These are phyloP conservation scores for Crenichthys baileyi DNA, from an alignment of 2,797 vertebrate species.

Conservation along the genomic window DNA sequence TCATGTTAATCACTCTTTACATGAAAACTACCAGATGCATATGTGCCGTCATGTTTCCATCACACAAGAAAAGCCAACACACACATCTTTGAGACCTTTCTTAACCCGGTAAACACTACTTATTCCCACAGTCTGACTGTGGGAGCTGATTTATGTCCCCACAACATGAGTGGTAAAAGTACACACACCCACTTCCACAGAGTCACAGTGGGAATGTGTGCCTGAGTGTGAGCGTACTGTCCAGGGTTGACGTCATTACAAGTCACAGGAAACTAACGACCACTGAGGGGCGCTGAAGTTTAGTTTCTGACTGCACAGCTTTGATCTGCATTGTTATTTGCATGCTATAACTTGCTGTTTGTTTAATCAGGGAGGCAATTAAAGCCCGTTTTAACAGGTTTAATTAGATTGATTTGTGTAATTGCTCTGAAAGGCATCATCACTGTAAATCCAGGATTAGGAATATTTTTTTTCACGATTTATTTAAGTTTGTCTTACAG, in stretches of 20 bases:
- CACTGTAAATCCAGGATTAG: constrained; percentile 71
- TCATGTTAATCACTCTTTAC: constrained; percentile 9
- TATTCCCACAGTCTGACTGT: neutral
- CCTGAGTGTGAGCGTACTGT: neutral
- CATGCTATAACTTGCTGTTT: constrained; percentile 76
- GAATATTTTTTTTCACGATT: constrained; percentile 37
- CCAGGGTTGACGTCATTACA: constrained; percentile 70
- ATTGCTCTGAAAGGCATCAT: constrained; percentile 76
- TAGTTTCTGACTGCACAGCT: constrained; percentile 42
- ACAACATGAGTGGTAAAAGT: constrained; percentile 12
- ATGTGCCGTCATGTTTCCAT: neutral
- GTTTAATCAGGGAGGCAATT: constrained; percentile 78
- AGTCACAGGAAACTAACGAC: constrained; percentile 5
- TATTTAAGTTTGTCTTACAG: constrained; percentile 54
- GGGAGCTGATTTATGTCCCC: constrained; percentile 4
- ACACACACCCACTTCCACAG: constrained; percentile 3
- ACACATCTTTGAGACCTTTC: neutral
- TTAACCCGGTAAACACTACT: constrained; percentile 9
- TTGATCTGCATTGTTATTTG: constrained; percentile 60
- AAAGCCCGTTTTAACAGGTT: constrained; percentile 77
- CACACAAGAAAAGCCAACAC: constrained; percentile 8
- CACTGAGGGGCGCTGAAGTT: constrained; percentile 68
- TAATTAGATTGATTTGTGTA: constrained; percentile 81
- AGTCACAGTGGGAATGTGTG: neutral
- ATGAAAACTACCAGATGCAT: constrained; percentile 11